Base-by-base conservation (phyloP, 1,140 invertebrate species). In the Plectrocnemia conspersa region DNA sequence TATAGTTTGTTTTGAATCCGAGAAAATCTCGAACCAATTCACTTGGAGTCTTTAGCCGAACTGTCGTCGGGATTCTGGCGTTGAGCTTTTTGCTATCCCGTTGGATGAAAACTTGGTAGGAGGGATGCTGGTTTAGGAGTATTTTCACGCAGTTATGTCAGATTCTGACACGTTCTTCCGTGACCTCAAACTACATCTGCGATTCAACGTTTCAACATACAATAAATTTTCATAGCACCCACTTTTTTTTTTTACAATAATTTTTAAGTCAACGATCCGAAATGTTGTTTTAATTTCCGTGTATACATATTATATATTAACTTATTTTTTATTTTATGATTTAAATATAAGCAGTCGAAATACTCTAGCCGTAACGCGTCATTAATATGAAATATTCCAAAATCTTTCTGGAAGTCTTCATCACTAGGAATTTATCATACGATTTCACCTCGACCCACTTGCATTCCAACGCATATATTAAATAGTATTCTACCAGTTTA, bases 41-140 rank as follows among this genome's bases (percentile, higher is more conserved):
- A 47, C 27, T 54, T 36, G 35, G 41, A 42, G 55, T 24, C 55
- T 61, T 32, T 50, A 35, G 22, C 41, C 36, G 32, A 25, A 61
- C 59, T 61, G 59, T 58, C 55, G 55, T 49, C 13, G n/a, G 41
- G 27, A 52, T 52, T 48, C 50, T 54, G 25, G 49, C 50, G 49
- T 49, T 38, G 41, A 52, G 52, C 59, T 61, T 61, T 61, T 61
- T 57, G 59, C 46, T 54, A 40, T 57, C 55, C 55, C 55, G 48
- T 52, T 50, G 56, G 56, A 58, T 21, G 49, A 16, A 6, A 18
- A 15, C 15, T 23, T 7, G n/a, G 24, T 54, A 42, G 42, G 21
- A 44, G 53, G 53, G 53, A 23, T 32, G 24, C 22, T 27, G 44
- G 38, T 24, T 42, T 32, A 13, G 10, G 10, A 16, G 38, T 29